Percentiles rank a stretch among this genome's conserved stretches.
These are phyloP conservation scores for Pangasius mekongensis DNA, from an alignment of 2,797 vertebrate species.

Conservation along the genomic window DNA sequence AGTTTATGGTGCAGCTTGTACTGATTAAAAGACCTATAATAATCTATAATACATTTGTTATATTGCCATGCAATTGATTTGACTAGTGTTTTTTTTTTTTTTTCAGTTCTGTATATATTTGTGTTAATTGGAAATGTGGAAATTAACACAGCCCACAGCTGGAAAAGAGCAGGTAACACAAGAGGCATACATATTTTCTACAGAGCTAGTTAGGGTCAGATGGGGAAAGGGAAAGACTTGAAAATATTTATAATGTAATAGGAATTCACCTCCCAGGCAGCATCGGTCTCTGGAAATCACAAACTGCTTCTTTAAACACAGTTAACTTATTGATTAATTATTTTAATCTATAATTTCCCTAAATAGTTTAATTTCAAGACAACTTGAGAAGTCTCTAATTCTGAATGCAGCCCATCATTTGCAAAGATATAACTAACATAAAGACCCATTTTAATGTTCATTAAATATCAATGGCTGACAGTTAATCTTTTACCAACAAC, in stretches of 20 bases:
- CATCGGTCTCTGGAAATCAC: neutral
- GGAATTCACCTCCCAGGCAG: neutral
- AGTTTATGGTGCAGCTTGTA: neutral
- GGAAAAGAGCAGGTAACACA: neutral
- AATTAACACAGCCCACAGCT: neutral
- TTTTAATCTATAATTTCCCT: neutral
- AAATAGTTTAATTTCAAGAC: neutral
- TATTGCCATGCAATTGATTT: neutral
- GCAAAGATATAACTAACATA: neutral
- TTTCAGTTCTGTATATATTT: neutral
- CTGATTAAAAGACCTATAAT: neutral
- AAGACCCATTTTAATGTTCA: conserved; percentile 1
- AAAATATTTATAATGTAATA: neutral
- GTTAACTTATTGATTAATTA: neutral
- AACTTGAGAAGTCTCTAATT: neutral
- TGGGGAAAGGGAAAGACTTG: neutral
- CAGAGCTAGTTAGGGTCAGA: neutral
- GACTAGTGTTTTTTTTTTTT: neutral
- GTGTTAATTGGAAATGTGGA: neutral
- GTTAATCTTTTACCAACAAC: conserved; percentile 5
- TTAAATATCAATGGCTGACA: conserved; percentile 32
- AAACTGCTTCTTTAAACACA: neutral
- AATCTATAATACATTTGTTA: neutral
- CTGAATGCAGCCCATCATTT: neutral
- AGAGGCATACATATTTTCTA: neutral